Evolutionary conservation across 2,113 vertebrate species (phyloP).

Genomic region (Mirza zaza): DNA sequence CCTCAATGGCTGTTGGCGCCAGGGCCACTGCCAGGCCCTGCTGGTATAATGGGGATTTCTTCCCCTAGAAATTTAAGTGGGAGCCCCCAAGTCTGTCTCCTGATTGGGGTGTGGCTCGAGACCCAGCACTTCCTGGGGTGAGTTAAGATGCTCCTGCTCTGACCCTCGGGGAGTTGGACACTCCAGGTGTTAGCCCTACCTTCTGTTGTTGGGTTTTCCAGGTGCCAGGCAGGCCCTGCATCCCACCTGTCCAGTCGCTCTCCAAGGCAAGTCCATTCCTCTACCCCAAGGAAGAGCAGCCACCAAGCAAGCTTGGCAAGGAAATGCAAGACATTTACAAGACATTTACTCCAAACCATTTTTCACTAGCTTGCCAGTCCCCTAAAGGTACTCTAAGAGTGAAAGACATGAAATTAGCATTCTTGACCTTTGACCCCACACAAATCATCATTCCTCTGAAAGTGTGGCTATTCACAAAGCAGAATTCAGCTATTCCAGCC

Average conservation of each 20-base stretch:
- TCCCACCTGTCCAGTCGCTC: constrained; percentile 14
- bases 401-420: constrained; percentile 73
- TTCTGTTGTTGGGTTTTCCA: not conserved
- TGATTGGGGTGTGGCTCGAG: not conserved
- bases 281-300: constrained; percentile 46
- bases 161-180: not conserved
- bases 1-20: not conserved
- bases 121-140: not conserved
- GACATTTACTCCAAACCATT: constrained; percentile 47
- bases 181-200: constrained; percentile 17
- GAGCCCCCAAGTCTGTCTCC: not conserved
- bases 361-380: constrained; percentile 46
- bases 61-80: constrained; percentile 11
- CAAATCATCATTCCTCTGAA: constrained; percentile 69
- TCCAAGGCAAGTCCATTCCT: constrained; percentile 19
- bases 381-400: constrained; percentile 60
- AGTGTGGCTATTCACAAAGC: constrained; percentile 32
- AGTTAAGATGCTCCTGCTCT: not conserved
- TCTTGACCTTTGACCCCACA: constrained; percentile 69
- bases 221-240: not conserved
- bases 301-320: constrained; percentile 58
- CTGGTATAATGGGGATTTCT: not conserved
- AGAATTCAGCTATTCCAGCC: constrained; percentile 6
- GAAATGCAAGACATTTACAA: constrained; percentile 48
- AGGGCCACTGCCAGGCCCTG: not conserved